phyloP scores from a whole-genome alignment of 2,888 invertebrate genomes.

The Drepana falcataria region DNA sequence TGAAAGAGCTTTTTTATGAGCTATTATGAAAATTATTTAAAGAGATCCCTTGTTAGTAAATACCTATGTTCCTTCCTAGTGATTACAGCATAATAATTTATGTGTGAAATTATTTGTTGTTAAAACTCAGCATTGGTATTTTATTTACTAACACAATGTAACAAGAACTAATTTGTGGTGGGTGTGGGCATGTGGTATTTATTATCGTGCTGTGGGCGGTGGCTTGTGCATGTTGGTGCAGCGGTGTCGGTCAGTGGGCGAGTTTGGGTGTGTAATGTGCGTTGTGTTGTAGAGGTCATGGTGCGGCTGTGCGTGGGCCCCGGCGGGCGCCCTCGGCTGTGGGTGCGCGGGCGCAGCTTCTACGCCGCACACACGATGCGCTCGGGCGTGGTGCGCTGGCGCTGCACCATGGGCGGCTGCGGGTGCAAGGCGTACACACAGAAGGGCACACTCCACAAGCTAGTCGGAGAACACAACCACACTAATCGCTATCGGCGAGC shows the following conservation, averaged over 20 bases:
- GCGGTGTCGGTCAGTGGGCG: neutral
- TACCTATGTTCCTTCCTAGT: neutral
- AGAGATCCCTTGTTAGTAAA: neutral
- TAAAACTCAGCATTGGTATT: neutral
- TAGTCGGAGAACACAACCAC: constrained; percentile 72
- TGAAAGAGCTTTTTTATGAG: too few species aligned
- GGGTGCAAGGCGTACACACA: constrained; percentile 73
- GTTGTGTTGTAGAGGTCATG: constrained; percentile 40
- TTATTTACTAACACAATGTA: neutral
- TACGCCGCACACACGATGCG: constrained; percentile 75
- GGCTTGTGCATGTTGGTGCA: neutral
- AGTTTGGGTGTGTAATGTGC: neutral
- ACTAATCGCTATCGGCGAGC: constrained; percentile 35
- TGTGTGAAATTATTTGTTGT: constrained; percentile 1
- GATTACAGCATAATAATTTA: neutral
- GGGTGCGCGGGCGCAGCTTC: constrained; percentile 72
- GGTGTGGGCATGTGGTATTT: neutral
- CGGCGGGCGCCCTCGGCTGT: constrained; percentile 67
- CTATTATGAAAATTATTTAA: neutral
- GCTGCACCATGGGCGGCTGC: constrained; percentile 73
- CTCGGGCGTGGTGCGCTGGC: constrained; percentile 70
- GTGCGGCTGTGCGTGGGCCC: constrained; percentile 69
- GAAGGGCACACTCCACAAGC: constrained; percentile 64
- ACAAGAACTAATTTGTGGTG: neutral
- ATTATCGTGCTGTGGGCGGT: neutral